A percentile compares a stretch with the other conserved stretches of the same genome.
Conservation (phyloP, 2,797 vertebrate species). For the Eutrigla gurnardus region DNA sequence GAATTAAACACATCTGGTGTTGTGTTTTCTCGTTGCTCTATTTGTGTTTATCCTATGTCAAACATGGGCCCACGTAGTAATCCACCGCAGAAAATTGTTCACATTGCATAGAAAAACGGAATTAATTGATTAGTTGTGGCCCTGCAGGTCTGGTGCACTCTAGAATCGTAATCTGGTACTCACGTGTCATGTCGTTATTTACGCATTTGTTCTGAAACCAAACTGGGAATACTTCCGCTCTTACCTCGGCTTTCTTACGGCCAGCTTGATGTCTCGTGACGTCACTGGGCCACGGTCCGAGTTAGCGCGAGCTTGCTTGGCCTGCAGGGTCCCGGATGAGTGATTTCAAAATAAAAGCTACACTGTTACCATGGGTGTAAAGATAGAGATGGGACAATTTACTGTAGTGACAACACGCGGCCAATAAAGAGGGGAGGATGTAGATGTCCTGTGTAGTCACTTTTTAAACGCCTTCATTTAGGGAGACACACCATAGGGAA, state of each 20-base stretch:
- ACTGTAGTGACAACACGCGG: neutral
- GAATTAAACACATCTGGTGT: no score
- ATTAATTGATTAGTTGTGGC: no score
- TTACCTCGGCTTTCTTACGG: fast-evolving
- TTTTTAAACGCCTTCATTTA: neutral
- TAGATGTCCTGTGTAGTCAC: no score
- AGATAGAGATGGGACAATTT: no score
- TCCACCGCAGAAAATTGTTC: no score
- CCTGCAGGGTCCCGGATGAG: constrained; percentile 70
- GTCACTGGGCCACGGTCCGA: constrained; percentile 69
- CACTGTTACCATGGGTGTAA: neutral
- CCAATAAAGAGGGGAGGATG: neutral
- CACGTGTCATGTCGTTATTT: neutral
- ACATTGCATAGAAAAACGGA: no score
- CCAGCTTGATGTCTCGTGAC: constrained; percentile 59
- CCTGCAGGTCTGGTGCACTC: no score
- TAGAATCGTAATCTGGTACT: no score
- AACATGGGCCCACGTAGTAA: no score
- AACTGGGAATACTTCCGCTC: neutral
- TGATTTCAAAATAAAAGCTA: constrained; percentile 70
- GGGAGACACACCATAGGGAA: neutral
- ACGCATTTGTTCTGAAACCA: constrained; percentile 42
- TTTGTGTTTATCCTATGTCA: no score
- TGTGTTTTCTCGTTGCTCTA: no score
- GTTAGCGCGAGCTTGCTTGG: constrained; percentile 62